These are phyloP conservation scores for Cacoxenus indagator DNA, from an alignment of 2,888 invertebrate species.

Conservation along the genomic window DNA sequence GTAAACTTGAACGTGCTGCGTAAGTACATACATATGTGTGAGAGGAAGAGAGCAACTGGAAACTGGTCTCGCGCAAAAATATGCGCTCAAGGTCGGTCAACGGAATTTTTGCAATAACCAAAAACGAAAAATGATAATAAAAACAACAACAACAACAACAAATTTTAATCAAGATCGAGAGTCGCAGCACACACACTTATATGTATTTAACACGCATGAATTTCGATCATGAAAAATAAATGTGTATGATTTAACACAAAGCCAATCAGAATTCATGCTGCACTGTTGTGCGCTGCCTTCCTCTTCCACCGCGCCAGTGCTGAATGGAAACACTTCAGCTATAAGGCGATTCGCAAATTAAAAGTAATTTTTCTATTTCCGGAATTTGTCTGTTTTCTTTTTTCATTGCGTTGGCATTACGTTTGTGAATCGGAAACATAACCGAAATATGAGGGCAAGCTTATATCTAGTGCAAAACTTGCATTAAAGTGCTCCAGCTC, in stretches of 20 bases:
- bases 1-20: conserved; percentile 27
- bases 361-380: conserved; percentile 57
- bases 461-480: too few relatives aligned
- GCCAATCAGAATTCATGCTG: not conserved
- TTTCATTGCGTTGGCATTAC: too few relatives aligned
- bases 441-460: too few relatives aligned
- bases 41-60: conserved; percentile 37
- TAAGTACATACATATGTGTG: not conserved
- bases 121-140: too few relatives aligned
- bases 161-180: conserved; percentile 43
- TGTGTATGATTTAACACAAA: not conserved
- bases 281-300: not conserved
- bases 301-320: too few relatives aligned
- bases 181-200: conserved; percentile 21
- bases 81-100: conserved; percentile 65
- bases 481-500: too few relatives aligned
- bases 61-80: conserved; percentile 50
- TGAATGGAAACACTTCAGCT: conserved; percentile 54
- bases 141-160: conserved; percentile 25
- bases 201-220: not conserved
- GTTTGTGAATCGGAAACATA: too few relatives aligned
- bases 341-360: conserved; percentile 53
- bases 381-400: too few relatives aligned
- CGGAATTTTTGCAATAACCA: conserved; percentile 48
- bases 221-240: not conserved